Evolutionary conservation across 92 coral and sea anemone species (phyloP), one percentile per base, ranked within the genome.

Genomic region (Ricordea florida): DNA sequence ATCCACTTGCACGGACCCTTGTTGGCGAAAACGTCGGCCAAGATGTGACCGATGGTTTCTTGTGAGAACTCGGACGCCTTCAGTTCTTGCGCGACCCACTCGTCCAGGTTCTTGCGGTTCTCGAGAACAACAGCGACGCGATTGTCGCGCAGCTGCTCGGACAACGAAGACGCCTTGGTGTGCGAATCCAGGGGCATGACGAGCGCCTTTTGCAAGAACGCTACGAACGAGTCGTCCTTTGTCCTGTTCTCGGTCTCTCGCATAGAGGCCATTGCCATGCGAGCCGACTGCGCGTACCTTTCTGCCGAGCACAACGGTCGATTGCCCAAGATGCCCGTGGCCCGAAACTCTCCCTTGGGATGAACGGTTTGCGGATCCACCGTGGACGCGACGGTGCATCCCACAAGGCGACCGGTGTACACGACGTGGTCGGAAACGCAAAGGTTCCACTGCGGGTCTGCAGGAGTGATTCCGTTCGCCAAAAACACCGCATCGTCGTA

Each of bases 251-350:
- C 20, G 10, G 33, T 56, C 38, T 56, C 62, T 37, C 33, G 38
- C 62, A 56, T 56, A 14, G 29, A n/a, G 38, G 62, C 62, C 3
- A 56, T 56, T 37, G 62, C 62, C 4, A 37, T 56, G 40, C 62
- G 62, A n/a, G 62, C 62, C 20, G 41, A 25, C 20, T 56, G 62
- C 40, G 33, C 1, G 23, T 26, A 56, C 3, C 40, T 41, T 10
- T 4, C 17, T 10, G 23, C 25, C 23, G 62, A 29, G 24, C 62
- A 56, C 4, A 56, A 41, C 11, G 62, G 41, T 29, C 40, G 62
- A 41, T 56, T 56, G 14, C 62, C 62, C 0, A n/a, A 22, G 11
- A 56, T 56, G 4, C 62, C 62, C 1, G 62, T 56, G 2, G 62
- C 38, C 7, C 62, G 29, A 15, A 56, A 56, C 1, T 28, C 17